Percentiles rank a stretch among this genome's conserved stretches.
phyloP scores from a whole-genome alignment of 2,113 vertebrate species.

The Rhynchopsitta pachyrhyncha region DNA sequence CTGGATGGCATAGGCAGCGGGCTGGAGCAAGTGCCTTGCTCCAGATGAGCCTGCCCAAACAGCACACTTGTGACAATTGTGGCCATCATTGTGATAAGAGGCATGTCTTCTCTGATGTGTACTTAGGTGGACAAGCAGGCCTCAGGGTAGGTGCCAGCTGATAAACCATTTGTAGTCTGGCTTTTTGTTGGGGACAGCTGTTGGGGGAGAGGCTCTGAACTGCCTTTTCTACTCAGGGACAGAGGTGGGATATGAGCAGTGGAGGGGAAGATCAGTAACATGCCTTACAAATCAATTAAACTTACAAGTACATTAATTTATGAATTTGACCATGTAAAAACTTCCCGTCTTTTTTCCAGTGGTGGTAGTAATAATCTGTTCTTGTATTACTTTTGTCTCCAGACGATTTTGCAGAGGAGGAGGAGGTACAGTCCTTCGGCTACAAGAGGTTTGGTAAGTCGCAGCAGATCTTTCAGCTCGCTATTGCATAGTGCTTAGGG shows the following conservation, averaged over 20 bases:
- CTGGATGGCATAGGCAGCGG: rapidly evolving
- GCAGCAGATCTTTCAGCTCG: neutral
- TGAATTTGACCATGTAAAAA: neutral
- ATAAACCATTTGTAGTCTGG: neutral
- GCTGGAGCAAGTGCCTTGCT: neutral
- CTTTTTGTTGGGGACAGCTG: neutral
- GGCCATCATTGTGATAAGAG: neutral
- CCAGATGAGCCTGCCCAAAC: rapidly evolving
- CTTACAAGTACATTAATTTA: neutral
- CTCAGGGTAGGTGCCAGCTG: neutral
- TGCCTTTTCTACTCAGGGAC: neutral
- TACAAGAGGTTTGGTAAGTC: constrained; percentile 98
- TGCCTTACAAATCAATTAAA: neutral
- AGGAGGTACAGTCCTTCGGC: constrained; percentile 98
- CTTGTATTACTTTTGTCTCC: constrained; percentile 57
- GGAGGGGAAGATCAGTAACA: neutral
- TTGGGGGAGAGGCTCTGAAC: neutral
- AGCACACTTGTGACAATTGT: neutral
- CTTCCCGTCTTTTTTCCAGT: neutral
- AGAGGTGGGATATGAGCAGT: neutral
- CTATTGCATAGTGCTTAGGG: neutral
- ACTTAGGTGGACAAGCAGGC: neutral
- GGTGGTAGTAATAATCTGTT: neutral
- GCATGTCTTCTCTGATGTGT: neutral
- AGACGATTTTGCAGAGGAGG: constrained; percentile 97